Evolutionary conservation across 2,888 invertebrate genomes (phyloP), one percentile per base, ranked within the genome.

Genomic region (Himalopsyche anomala): DNA sequence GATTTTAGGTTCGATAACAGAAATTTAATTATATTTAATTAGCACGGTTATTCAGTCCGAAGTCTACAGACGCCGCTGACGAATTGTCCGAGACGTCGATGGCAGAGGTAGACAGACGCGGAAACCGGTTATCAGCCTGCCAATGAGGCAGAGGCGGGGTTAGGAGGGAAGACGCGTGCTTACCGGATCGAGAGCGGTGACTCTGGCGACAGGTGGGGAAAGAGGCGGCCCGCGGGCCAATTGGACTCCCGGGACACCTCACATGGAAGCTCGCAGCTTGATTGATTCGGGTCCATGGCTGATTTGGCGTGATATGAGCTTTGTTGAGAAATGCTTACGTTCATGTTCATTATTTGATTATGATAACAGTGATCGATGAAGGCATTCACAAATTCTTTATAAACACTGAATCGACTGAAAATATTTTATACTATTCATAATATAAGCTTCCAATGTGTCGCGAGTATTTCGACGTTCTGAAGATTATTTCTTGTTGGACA

Each of bases 101-200:
- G 74, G 38, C 74, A 36, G 15, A 74, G 74, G 74, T 74, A 74
- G 74, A 74, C 74, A 74, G 74, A 74, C 74, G 74, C 12, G 74
- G 62, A 74, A 74, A 74, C 74, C 74, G 74, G 74, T 74, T 74
- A 74, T 74, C 74, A 36, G 74, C 38, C 74, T 74, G 74, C 74
- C 74, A 74, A 74, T 36, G 74, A 28, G 28, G 74, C 38, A 5
- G 38, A 36, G 36, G 74, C 19, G 74, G 74, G 74, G 74, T 36
- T 51, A 51, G 36, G 74, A 36, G 74, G 74, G 36, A 28, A 74
- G 36, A 36, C 74, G 74, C 74, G 74, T 74, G 74, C 74, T 74
- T 74, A 74, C 74, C 74, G 74, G 74, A 74, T 74, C 74, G 74
- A 74, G 74, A 74, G 74, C 74, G 74, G 74, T 74, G 74, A 74